Evolutionary conservation across 2,888 invertebrate genomes (phyloP).

Genomic region (Plagodis dolabraria): DNA sequence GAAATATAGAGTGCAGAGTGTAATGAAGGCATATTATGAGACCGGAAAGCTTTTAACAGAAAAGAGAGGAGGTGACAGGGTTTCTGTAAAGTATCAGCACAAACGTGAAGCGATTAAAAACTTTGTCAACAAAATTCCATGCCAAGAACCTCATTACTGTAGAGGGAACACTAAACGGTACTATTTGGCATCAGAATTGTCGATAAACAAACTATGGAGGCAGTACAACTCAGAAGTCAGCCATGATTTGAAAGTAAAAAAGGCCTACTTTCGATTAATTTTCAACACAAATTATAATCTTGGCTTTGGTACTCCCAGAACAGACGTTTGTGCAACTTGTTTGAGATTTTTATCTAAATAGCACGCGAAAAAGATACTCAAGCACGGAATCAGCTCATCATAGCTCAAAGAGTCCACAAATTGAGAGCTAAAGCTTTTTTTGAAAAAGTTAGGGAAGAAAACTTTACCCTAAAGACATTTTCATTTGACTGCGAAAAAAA

Average conservation of each 20-base stretch:
- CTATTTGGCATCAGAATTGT: slow-evolving; percentile 1
- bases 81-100: neutral
- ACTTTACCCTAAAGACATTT: slow-evolving; percentile 1
- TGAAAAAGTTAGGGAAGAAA: too few relatives aligned
- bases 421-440: too few relatives aligned
- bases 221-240: neutral
- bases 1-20: neutral
- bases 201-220: neutral
- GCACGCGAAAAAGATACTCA: too few relatives aligned
- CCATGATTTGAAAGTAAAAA: neutral
- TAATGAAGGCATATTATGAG: slow-evolving; percentile 1
- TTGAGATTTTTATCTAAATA: neutral
- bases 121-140: neutral
- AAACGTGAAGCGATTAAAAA: neutral
- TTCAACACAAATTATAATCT: slow-evolving; percentile 8
- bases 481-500: slow-evolving; percentile 22
- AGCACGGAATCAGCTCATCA: too few relatives aligned
- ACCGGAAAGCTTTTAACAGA: slow-evolving; percentile 1
- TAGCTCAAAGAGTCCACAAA: too few relatives aligned
- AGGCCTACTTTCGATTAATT: neutral
- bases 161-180: slow-evolving; percentile 2
- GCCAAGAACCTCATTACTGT: slow-evolving; percentile 6
- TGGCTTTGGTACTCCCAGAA: slow-evolving; percentile 15
- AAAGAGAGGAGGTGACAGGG: slow-evolving; percentile 2
- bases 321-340: slow-evolving; percentile 21